Conservation (phyloP, 2,113 vertebrate genomes). For the Peromyscus californicus region DNA sequence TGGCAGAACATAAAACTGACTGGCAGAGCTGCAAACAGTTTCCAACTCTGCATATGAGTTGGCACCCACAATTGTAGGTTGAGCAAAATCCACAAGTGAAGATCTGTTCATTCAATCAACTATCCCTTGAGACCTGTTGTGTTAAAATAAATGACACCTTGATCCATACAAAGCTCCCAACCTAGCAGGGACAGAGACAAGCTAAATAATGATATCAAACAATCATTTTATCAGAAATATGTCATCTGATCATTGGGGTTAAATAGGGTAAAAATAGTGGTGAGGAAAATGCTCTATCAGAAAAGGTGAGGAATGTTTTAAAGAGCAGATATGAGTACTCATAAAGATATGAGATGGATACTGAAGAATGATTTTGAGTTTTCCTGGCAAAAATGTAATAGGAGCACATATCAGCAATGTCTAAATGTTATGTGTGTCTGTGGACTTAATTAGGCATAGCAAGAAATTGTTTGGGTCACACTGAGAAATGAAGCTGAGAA, state of each 20-base stretch:
- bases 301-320: not conserved
- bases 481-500: conserved; percentile 54
- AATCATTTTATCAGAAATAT: conserved; percentile 9
- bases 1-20: conserved; percentile 79
- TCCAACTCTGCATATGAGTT: conserved; percentile 72
- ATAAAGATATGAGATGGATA: conserved; percentile 31
- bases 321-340: not conserved
- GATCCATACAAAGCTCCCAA: not conserved
- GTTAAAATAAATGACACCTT: not conserved
- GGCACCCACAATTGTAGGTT: conserved; percentile 67
- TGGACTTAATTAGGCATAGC: not conserved
- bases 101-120: conserved; percentile 66
- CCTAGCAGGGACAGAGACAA: not conserved
- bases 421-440: not conserved
- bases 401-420: not conserved
- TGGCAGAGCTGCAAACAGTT: conserved; percentile 75
- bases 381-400: conserved; percentile 32
- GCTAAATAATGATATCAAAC: conserved; percentile 12
- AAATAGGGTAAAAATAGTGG: accelerated
- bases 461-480: conserved; percentile 14
- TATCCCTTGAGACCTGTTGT: conserved; percentile 42
- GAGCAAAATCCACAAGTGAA: conserved; percentile 69
- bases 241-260: not conserved
- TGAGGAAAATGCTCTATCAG: not conserved
- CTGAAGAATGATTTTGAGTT: conserved; percentile 64